Evolutionary conservation across 2,113 vertebrate species (phyloP).

Genomic region (Collichthys lucidus): DNA sequence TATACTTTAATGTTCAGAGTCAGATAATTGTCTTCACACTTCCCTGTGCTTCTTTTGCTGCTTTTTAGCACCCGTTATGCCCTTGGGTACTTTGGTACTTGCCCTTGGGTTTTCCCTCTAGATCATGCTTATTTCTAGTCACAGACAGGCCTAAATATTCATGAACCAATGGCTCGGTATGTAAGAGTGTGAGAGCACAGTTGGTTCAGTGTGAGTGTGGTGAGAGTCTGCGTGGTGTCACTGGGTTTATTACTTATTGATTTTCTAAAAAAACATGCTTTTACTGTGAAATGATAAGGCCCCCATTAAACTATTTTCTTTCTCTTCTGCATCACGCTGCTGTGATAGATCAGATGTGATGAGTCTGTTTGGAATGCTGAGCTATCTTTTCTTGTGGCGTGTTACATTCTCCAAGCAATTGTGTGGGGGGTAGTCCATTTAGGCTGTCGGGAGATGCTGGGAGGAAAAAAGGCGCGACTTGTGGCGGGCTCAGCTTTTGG

Average conservation of each 20-base stretch:
- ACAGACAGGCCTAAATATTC: conserved; percentile 44
- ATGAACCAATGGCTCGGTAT: conserved; percentile 31
- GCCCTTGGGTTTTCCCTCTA: neutral
- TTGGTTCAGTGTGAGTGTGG: neutral
- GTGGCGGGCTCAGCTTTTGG: too few relatives aligned
- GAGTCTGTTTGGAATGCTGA: neutral
- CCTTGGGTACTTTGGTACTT: neutral
- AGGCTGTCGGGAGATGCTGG: too few relatives aligned
- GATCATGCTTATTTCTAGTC: conserved; percentile 21
- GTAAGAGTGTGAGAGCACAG: conserved; percentile 20
- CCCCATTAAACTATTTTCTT: neutral
- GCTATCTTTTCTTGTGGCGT: neutral
- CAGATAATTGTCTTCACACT: neutral
- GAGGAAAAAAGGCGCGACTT: too few relatives aligned
- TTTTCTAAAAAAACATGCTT: conserved; percentile 14
- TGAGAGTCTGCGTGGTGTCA: neutral
- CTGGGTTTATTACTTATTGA: conserved; percentile 19
- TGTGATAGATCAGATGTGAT: neutral
- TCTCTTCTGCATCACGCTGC: neutral
- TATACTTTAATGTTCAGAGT: neutral
- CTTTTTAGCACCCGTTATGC: neutral
- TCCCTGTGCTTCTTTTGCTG: neutral
- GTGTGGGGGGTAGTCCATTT: too few relatives aligned
- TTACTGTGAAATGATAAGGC: conserved; percentile 5
- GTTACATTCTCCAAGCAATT: neutral